phyloP scores from a whole-genome alignment of 2,113 vertebrate genomes.

The Cyanoderma ruficeps region DNA sequence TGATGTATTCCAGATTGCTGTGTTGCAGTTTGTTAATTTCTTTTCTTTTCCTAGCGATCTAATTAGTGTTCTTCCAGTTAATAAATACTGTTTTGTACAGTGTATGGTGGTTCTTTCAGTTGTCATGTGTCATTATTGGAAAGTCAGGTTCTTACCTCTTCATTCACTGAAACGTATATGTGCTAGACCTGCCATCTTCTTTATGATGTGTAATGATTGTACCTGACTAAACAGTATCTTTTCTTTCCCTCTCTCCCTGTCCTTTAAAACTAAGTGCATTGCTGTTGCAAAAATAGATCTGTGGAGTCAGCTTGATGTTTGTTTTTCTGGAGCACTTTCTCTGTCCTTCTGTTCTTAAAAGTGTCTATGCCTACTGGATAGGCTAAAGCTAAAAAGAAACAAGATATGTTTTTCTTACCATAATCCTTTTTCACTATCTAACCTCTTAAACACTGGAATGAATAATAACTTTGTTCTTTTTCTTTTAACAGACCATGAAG shows the following conservation, averaged over 20 bases:
- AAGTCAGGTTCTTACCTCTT: not conserved
- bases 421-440: not conserved
- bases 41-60: not conserved
- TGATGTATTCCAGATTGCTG: not conserved
- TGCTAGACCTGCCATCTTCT: not conserved
- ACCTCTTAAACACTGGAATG: not conserved
- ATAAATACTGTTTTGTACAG: not conserved
- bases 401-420: not conserved
- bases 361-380: not conserved
- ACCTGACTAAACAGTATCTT: not conserved
- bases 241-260: not conserved
- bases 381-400: not conserved
- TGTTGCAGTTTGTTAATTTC: not conserved
- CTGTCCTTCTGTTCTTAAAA: not conserved
- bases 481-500: conserved; percentile 84
- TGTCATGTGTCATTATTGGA: not conserved
- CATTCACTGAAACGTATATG: not conserved
- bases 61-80: not conserved
- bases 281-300: not conserved
- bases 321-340: not conserved
- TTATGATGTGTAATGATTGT: not conserved
- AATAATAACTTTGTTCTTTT: not conserved
- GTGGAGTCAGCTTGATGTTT: not conserved
- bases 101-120: not conserved
- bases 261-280: not conserved